Evolutionary conservation across 2,888 invertebrate species (phyloP).

Genomic region (Lamproptera curius): DNA sequence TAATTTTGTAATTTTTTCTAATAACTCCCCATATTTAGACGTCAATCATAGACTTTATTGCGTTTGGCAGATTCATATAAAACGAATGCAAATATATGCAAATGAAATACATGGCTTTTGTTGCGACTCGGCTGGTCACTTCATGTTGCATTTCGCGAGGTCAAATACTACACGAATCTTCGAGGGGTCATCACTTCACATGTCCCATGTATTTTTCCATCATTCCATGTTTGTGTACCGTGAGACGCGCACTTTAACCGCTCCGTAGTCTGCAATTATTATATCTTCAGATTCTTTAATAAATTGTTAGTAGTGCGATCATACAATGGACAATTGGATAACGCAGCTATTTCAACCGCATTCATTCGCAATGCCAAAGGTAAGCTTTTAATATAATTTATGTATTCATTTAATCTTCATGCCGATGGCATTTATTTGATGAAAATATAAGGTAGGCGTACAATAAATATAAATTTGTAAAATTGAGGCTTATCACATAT

Average conservation of each 20-base stretch:
- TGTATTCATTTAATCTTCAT: too few species aligned
- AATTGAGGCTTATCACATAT: too few species aligned
- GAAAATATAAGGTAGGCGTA: too few species aligned
- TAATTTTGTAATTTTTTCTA: too few species aligned
- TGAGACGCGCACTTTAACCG: constrained; percentile 50
- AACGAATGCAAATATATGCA: constrained; percentile 56
- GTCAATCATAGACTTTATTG: too few species aligned
- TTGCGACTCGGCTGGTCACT: constrained; percentile 57
- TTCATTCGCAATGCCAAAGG: constrained; percentile 58
- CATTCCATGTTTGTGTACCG: constrained; percentile 57
- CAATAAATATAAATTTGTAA: too few species aligned
- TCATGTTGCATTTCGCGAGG: constrained; percentile 66
- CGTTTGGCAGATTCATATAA: too few species aligned
- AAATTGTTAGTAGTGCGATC: constrained; percentile 1
- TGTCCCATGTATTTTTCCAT: constrained; percentile 52
- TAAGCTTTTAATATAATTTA: constrained; percentile 36
- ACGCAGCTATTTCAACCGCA: constrained; percentile 68
- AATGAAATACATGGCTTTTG: constrained; percentile 53
- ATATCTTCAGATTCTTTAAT: neutral
- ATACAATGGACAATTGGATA: constrained; percentile 70
- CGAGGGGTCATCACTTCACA: constrained; percentile 67
- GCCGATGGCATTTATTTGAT: too few species aligned
- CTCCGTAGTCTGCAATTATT: too few species aligned
- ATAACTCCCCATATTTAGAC: too few species aligned
- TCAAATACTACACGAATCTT: constrained; percentile 35